Base-by-base conservation (phyloP, 1,140 invertebrate genomes). In the Orussus abietinus region DNA sequence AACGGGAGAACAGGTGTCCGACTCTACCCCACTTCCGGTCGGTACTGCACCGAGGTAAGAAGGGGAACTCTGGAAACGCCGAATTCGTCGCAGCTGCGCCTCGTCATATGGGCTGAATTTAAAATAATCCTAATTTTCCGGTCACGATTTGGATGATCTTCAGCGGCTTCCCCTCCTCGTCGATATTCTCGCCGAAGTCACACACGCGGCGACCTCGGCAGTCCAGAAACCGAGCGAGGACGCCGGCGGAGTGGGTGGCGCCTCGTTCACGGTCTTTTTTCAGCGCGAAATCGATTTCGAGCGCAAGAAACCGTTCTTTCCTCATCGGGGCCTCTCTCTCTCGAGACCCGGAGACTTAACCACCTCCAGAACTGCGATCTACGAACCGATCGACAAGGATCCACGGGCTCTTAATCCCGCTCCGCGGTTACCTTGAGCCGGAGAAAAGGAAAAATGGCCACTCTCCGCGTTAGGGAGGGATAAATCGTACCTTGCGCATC, bases 151-250 rank as follows among this genome's bases (percentile, higher is more conserved):
- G n/a, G n/a, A n/a, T n/a, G n/a, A n/a, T n/a, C n/a, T n/a, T n/a
- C n/a, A n/a, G n/a, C n/a, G n/a, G n/a, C n/a, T n/a, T n/a, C n/a
- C n/a, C n/a, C n/a, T n/a, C n/a, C n/a, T n/a, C n/a, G n/a, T n/a
- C n/a, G n/a, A n/a, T n/a, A n/a, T n/a, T n/a, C n/a, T n/a, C n/a
- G n/a, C n/a, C n/a, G n/a, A n/a, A n/a, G n/a, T n/a, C n/a, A 49
- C 51, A 56, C 53, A 59, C 53, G 51, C 46, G 53, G 53, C 57
- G 59, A 58, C 59, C 59, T 62, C 59, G 59, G 51, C 52, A 51
- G 44, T 45, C 48, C 48, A 53, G 51, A 57, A 59, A 52, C 50
- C 39, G 46, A 45, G 47, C 53, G 47, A 52, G 57, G 57, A 52
- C 55, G 45, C 42, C 31, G 35, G 7, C 22, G 5, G 30, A 54